A percentile compares a stretch with the other conserved stretches of the same genome.
phyloP scores from a whole-genome alignment of 2,113 vertebrate genomes.

The Zosterops japonicus region DNA sequence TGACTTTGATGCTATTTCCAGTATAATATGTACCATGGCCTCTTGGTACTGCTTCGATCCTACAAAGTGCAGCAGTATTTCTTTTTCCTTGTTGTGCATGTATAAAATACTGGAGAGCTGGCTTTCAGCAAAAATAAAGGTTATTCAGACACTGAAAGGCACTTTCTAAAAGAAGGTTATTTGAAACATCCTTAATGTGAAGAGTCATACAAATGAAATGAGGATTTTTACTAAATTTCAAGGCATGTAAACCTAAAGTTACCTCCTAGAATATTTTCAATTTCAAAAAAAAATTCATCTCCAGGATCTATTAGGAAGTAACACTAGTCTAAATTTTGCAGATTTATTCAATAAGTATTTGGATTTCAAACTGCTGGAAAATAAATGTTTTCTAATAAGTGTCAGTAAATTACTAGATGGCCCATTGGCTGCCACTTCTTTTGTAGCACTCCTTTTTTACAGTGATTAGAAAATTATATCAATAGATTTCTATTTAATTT shows the following conservation, averaged over 20 bases:
- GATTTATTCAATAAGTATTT: neutral
- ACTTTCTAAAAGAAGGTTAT: neutral
- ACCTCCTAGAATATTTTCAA: neutral
- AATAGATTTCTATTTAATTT: neutral
- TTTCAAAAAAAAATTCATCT: neutral
- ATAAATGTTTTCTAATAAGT: neutral
- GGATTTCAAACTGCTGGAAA: neutral
- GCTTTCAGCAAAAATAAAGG: neutral
- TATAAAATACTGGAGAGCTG: neutral
- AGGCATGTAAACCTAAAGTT: neutral
- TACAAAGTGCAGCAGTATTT: neutral
- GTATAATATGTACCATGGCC: neutral
- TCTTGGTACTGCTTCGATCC: neutral
- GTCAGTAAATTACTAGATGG: neutral
- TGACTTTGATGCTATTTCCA: constrained; percentile 37
- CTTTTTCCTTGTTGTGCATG: neutral
- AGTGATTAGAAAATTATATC: neutral
- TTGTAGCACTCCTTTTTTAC: neutral
- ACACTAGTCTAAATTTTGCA: neutral
- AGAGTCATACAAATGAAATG: neutral
- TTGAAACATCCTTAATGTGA: neutral
- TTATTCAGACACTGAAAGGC: neutral
- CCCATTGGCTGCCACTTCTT: neutral
- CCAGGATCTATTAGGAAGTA: neutral
- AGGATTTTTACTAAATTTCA: neutral